Evolutionary conservation across 2,113 vertebrate species (phyloP).

Genomic region (Tretioscincus oriximinensis): DNA sequence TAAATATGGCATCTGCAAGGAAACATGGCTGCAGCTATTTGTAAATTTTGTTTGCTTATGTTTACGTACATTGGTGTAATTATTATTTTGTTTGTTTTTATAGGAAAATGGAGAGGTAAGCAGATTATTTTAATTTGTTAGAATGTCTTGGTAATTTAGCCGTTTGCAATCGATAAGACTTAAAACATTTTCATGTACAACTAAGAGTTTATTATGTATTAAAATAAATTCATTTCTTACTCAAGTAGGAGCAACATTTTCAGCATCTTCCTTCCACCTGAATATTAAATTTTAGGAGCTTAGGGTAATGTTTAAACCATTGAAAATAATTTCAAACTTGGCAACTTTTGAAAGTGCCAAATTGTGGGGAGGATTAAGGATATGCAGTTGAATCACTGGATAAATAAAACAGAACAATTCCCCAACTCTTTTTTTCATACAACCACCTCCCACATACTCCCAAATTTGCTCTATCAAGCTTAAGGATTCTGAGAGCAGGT

Average conservation of each 20-base stretch:
- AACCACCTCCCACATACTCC: no score
- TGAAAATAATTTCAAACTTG: neutral
- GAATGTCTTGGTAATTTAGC: slow-evolving; percentile 26
- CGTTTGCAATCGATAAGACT: neutral
- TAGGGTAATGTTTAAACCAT: no score
- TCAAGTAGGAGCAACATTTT: neutral
- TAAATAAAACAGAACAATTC: no score
- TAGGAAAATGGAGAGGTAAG: slow-evolving; percentile 73
- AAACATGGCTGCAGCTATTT: neutral
- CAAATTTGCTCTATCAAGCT: no score
- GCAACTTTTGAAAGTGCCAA: neutral
- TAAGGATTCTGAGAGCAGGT: no score
- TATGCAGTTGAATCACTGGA: neutral
- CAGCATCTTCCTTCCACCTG: neutral
- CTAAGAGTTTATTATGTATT: neutral
- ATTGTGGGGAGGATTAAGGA: neutral
- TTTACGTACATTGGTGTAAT: neutral
- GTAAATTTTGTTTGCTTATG: neutral
- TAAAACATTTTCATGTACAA: neutral
- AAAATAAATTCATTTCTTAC: slow-evolving; percentile 35
- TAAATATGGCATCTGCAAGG: slow-evolving; percentile 29
- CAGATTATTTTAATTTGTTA: slow-evolving; percentile 31
- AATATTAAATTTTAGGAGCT: neutral
- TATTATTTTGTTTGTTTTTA: slow-evolving; percentile 50
- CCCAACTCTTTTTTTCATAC: no score